Percentiles rank a stretch among this genome's conserved stretches.
These are phyloP conservation scores for Sinosuthora webbiana DNA, from an alignment of 2,113 vertebrate species.

Conservation along the genomic window DNA sequence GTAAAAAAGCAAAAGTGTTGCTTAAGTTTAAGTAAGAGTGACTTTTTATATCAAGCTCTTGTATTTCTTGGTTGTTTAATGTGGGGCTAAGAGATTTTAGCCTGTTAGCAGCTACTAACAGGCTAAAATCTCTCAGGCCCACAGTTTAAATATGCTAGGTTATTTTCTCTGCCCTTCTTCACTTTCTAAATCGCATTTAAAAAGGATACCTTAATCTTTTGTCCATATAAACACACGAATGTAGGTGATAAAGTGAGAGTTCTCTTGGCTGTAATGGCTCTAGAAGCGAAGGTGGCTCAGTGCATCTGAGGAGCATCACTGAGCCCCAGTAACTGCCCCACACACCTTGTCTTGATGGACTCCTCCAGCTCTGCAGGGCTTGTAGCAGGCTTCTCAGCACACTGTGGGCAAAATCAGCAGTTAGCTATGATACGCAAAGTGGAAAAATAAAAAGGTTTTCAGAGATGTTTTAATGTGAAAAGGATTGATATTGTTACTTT, in stretches of 20 bases:
- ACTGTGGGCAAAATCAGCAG: fast-evolving
- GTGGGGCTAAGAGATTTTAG: too few relatives aligned
- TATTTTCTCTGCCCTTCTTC: not conserved
- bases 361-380: not conserved
- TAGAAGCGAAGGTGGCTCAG: not conserved
- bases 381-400: not conserved
- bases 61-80: not conserved
- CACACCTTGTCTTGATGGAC: not conserved
- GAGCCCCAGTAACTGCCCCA: not conserved
- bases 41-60: not conserved
- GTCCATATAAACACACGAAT: not conserved
- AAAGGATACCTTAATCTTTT: not conserved
- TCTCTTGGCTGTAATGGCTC: not conserved
- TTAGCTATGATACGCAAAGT: not conserved
- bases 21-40: not conserved
- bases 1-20: not conserved
- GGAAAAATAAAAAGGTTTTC: not conserved
- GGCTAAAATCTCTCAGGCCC: too few relatives aligned
- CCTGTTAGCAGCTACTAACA: too few relatives aligned
- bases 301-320: not conserved
- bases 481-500: not conserved
- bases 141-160: not conserved
- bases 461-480: not conserved
- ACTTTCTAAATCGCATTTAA: not conserved
- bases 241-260: not conserved